A percentile compares a stretch with the other conserved stretches of the same genome.
Conservation (phyloP, 2,113 vertebrate genomes). For the Nothobranchius kuhntae region DNA sequence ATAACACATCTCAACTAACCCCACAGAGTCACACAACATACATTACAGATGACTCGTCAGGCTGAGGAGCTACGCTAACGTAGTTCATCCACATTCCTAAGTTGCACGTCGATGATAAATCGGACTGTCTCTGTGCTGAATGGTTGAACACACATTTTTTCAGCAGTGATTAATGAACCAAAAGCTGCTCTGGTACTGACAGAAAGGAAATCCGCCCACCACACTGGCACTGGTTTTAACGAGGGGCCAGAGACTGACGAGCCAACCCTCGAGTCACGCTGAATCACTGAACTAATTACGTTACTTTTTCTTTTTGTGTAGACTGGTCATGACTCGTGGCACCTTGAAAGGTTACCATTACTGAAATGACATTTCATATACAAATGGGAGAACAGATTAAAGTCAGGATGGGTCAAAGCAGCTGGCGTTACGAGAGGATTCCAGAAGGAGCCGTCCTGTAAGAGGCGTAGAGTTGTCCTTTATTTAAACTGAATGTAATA, state of each 20-base stretch:
- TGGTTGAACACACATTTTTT: not conserved
- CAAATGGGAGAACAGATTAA: not conserved
- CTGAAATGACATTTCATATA: not conserved
- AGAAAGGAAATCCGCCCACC: conserved; percentile 1
- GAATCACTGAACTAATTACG: conserved; percentile 8
- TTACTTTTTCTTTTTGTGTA: not conserved
- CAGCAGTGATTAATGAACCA: not conserved
- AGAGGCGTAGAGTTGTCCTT: not conserved
- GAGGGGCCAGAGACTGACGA: not conserved
- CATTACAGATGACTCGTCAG: not conserved
- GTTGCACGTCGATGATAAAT: not conserved
- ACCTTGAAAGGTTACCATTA: not conserved
- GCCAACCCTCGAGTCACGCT: conserved; percentile 3
- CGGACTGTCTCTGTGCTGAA: not conserved
- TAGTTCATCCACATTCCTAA: not conserved
- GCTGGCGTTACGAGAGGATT: not conserved
- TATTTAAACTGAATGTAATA: not conserved
- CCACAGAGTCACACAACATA: not conserved
- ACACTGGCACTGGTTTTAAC: not conserved
- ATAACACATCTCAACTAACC: not conserved
- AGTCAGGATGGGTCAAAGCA: not conserved
- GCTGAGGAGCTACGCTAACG: no score
- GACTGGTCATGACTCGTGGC: conserved; percentile 1
- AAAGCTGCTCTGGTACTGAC: not conserved
- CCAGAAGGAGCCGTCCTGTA: no score